Percentiles rank a stretch among this genome's conserved stretches.
Evolutionary conservation across 2,113 vertebrate species (phyloP).

Genomic region (Erythrocercus mccallii): DNA sequence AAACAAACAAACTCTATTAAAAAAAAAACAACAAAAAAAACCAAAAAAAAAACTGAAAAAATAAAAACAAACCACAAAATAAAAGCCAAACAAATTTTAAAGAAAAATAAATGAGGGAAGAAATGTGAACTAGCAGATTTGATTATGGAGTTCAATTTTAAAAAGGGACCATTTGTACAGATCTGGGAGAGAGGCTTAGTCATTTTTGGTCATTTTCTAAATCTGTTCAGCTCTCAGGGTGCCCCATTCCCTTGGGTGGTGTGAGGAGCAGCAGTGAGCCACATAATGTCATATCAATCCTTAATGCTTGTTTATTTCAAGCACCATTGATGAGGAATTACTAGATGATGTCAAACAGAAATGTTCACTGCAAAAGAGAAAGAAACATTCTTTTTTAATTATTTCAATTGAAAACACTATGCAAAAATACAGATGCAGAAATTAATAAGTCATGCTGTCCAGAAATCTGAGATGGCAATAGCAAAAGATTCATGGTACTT

Average conservation of each 20-base stretch:
- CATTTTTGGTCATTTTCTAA: background rate
- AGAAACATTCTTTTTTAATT: background rate
- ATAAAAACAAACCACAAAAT: background rate
- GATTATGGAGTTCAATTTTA: background rate
- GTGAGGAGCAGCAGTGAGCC: background rate
- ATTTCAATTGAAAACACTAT: background rate
- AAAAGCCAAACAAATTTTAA: background rate
- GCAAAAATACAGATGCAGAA: background rate
- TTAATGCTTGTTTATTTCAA: background rate
- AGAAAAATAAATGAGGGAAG: background rate
- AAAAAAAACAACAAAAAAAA: no score
- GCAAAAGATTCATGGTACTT: background rate
- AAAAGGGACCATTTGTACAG: background rate
- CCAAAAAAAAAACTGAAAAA: background rate
- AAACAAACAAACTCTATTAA: background rate
- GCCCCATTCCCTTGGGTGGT: background rate
- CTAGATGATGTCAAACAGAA: background rate
- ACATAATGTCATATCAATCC: background rate
- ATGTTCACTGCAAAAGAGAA: background rate
- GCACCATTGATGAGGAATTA: background rate
- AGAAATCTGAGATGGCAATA: background rate
- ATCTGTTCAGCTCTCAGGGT: background rate
- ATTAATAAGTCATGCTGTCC: background rate
- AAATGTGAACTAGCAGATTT: background rate
- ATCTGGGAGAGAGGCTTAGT: background rate